Conservation (phyloP, 2,797 vertebrate species). For the Sarcoramphus papa region DNA sequence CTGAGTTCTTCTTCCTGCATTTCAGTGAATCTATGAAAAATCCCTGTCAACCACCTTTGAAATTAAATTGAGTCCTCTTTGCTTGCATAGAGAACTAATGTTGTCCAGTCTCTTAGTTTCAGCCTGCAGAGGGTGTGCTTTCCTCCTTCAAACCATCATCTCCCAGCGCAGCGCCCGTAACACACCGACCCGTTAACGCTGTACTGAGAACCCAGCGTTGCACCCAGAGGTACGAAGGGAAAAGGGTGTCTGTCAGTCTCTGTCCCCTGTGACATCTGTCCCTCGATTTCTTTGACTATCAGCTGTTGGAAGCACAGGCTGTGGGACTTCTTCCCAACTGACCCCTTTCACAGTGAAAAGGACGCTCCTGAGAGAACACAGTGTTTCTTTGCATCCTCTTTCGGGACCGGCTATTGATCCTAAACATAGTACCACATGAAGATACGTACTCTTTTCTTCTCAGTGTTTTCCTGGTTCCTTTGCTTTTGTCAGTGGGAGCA, state of each 20-base stretch:
- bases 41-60: not conserved
- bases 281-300: not conserved
- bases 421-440: not conserved
- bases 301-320: not conserved
- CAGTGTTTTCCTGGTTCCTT: not conserved
- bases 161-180: rapidly evolving
- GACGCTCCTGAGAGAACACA: not conserved
- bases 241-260: not conserved
- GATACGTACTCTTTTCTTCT: not conserved
- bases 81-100: not conserved
- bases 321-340: not conserved
- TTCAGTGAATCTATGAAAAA: not conserved
- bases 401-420: not conserved
- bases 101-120: not conserved
- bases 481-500: not conserved
- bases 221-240: not conserved
- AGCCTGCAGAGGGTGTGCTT: constrained; percentile 50
- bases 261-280: not conserved
- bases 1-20: not conserved
- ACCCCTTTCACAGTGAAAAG: not conserved
- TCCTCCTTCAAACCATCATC: not conserved
- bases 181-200: rapidly evolving
- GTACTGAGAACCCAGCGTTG: rapidly evolving
- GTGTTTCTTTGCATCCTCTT: not conserved
- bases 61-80: not conserved